Percentiles rank a stretch among this genome's conserved stretches.
Evolutionary conservation across 1,140 invertebrate genomes (phyloP).

Genomic region (Drosophila pallidifrons): DNA sequence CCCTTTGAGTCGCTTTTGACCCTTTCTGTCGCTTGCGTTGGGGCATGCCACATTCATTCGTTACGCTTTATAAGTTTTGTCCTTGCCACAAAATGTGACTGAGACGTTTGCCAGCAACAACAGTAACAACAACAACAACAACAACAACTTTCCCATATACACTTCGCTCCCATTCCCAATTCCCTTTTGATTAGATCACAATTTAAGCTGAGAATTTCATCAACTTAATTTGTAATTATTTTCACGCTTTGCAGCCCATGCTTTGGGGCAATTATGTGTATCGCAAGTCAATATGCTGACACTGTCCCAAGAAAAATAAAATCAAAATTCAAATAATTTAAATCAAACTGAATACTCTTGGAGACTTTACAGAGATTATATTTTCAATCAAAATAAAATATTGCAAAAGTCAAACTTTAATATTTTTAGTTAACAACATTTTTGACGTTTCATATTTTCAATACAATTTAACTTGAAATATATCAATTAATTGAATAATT

Average conservation of each 20-base stretch:
- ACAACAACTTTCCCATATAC: neutral
- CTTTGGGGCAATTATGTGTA: neutral
- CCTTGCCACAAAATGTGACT: conserved; percentile 41
- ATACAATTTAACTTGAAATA: too few relatives aligned
- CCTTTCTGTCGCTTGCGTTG: conserved; percentile 12
- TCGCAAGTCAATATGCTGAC: neutral
- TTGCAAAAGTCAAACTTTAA: too few relatives aligned
- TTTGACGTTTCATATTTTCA: too few relatives aligned
- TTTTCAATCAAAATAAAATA: too few relatives aligned
- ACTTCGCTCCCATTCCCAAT: neutral
- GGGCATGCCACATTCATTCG: conserved; percentile 48
- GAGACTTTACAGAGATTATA: too few relatives aligned
- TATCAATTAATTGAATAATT: too few relatives aligned
- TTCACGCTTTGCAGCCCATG: conserved; percentile 4
- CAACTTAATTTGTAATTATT: conserved; percentile 14
- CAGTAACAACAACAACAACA: neutral
- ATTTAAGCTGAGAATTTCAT: conserved; percentile 14
- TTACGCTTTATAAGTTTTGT: conserved; percentile 50
- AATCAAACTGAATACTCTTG: neutral
- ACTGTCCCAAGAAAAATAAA: neutral
- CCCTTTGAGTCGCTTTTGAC: neutral
- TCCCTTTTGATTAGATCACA: conserved; percentile 1
- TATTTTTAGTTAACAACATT: too few relatives aligned
- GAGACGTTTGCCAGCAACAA: neutral
- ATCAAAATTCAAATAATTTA: neutral